A percentile compares a stretch with the other conserved stretches of the same genome.
Conservation (phyloP, 2,888 invertebrate genomes). For the Scaptomyza polygonia region DNA sequence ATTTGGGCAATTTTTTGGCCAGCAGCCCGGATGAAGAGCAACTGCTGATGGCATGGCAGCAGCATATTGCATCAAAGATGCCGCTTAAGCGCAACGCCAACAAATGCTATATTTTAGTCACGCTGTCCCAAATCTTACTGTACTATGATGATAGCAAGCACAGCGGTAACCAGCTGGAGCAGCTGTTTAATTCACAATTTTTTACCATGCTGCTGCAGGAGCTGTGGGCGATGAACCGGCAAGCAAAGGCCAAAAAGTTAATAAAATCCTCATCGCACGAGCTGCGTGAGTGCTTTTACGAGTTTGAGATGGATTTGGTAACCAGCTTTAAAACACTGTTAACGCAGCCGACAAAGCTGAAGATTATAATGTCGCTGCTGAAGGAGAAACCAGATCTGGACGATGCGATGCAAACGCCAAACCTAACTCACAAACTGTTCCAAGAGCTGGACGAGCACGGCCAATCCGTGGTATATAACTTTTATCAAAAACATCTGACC, state of each 20-base stretch:
- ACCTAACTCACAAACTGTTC: slow-evolving; percentile 30
- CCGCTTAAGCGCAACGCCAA: slow-evolving; percentile 27
- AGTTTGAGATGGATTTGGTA: slow-evolving; percentile 44
- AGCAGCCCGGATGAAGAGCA: not conserved
- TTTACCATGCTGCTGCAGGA: slow-evolving; percentile 40
- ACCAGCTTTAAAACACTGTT: slow-evolving; percentile 24
- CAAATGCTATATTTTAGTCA: slow-evolving; percentile 38
- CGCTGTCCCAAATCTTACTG: slow-evolving; percentile 29
- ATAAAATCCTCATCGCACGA: slow-evolving; percentile 10
- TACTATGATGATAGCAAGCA: slow-evolving; percentile 1
- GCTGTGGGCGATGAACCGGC: not conserved
- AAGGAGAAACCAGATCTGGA: slow-evolving; percentile 29
- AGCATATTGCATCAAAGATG: slow-evolving; percentile 16
- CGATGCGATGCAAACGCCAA: slow-evolving; percentile 23
- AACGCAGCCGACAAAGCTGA: slow-evolving; percentile 31
- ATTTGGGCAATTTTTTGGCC: slow-evolving; percentile 46
- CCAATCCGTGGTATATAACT: slow-evolving; percentile 25
- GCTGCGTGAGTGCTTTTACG: slow-evolving; percentile 12
- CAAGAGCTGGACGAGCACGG: slow-evolving; percentile 6
- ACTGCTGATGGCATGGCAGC: slow-evolving; percentile 37
- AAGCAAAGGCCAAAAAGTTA: not conserved
- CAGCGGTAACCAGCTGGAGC: slow-evolving; percentile 2
- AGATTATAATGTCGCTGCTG: slow-evolving; percentile 30
- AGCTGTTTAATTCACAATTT: slow-evolving; percentile 25
- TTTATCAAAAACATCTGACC: slow-evolving; percentile 22